phyloP scores from a whole-genome alignment of 30 jellyfish, hydroid and myxozoan genomes.

The Aurelia sp. region DNA sequence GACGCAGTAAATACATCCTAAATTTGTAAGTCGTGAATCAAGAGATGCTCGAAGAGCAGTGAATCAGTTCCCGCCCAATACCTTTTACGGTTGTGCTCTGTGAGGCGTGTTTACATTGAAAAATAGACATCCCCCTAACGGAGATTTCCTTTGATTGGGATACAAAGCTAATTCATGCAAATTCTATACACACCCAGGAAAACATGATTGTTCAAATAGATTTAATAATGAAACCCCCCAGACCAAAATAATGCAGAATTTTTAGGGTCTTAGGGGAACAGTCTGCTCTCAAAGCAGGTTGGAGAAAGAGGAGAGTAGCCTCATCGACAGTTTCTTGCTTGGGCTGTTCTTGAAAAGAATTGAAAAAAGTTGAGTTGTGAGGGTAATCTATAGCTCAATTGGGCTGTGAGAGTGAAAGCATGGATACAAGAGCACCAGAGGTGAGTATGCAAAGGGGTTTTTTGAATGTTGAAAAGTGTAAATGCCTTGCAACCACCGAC shows the following conservation, averaged over 20 bases:
- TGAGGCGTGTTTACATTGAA: conserved; percentile 54
- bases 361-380: background rate
- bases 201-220: conserved; percentile 49
- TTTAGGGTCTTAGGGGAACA: conserved; percentile 16
- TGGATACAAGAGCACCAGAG: background rate
- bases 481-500: too few relatives aligned
- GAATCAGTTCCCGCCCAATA: conserved; percentile 41
- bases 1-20: background rate
- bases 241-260: conserved; percentile 12
- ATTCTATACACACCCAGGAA: conserved; percentile 75
- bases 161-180: conserved; percentile 51
- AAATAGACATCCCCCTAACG: conserved; percentile 62
- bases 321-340: background rate
- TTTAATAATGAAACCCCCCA: conserved; percentile 58
- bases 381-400: background rate
- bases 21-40: background rate
- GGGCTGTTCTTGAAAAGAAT: conserved; percentile 27
- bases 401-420: background rate
- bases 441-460: background rate
- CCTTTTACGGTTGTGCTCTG: conserved; percentile 77
- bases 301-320: conserved; percentile 11
- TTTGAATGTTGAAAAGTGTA: too few relatives aligned
- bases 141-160: conserved; percentile 10
- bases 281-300: conserved; percentile 39
- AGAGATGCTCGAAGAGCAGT: background rate